Conservation (phyloP, 2,888 invertebrate species). For the Creontiades dilutus region DNA sequence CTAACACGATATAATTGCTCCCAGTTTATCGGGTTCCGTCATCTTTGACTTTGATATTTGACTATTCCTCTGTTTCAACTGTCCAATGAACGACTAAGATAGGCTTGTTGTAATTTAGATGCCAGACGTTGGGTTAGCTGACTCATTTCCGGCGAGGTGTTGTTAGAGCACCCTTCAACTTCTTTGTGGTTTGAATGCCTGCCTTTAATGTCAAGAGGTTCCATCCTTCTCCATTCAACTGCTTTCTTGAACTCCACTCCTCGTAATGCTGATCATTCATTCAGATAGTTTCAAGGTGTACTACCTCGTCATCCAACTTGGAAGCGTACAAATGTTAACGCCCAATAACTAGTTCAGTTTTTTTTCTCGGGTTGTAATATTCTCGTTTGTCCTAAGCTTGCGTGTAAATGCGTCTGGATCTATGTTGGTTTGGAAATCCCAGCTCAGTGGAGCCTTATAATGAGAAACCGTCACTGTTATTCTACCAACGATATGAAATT, state of each 20-base stretch:
- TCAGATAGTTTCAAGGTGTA: slow-evolving; percentile 4
- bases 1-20: slow-evolving; percentile 50
- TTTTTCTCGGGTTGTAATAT: no score
- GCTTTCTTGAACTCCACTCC: slow-evolving; percentile 8
- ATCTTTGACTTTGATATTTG: slow-evolving; percentile 53
- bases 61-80: slow-evolving; percentile 29
- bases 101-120: slow-evolving; percentile 60
- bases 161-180: slow-evolving; percentile 14
- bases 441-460: no score
- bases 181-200: slow-evolving; percentile 47
- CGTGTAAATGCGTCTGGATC: no score
- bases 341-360: no score
- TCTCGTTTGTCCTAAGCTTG: no score
- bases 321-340: no score
- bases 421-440: no score
- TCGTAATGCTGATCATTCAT: slow-evolving; percentile 27
- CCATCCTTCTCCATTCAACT: slow-evolving; percentile 19
- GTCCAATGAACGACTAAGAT: slow-evolving; percentile 47
- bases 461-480: no score
- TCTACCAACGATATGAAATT: no score
- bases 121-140: slow-evolving; percentile 34
- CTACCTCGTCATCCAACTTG: not conserved
- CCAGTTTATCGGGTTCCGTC: slow-evolving; percentile 37
- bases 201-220: slow-evolving; percentile 57
- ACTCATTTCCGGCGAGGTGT: slow-evolving; percentile 54